These are phyloP conservation scores for Lanius collurio DNA, from an alignment of 2,113 vertebrate species.

Conservation along the genomic window DNA sequence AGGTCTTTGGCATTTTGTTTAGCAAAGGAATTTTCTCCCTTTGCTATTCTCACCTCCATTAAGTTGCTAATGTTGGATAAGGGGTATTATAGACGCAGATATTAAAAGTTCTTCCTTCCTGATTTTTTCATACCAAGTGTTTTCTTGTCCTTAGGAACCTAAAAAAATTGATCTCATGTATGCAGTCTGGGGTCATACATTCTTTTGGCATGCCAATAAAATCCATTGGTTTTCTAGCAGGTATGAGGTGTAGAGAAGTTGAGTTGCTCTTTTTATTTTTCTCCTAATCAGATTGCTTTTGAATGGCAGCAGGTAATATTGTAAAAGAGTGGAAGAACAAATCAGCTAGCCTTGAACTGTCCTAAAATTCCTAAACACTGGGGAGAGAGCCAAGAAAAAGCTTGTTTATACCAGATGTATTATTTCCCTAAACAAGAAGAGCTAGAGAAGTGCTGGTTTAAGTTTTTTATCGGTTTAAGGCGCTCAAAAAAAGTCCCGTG, in stretches of 20 bases:
- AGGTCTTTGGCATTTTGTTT: not conserved
- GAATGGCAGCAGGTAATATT: not conserved
- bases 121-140: not conserved
- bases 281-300: not conserved
- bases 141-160: not conserved
- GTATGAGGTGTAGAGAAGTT: not conserved
- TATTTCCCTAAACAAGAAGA: not conserved
- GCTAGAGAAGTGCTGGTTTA: not conserved
- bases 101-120: not conserved
- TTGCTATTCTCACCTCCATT: not conserved
- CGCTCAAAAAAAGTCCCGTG: not conserved
- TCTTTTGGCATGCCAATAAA: not conserved
- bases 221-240: not conserved
- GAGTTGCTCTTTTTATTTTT: not conserved
- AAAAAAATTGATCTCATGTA: not conserved
- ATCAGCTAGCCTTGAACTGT: not conserved
- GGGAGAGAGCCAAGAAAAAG: not conserved
- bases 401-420: not conserved
- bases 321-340: not conserved
- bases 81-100: not conserved
- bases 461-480: not conserved
- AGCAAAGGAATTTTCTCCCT: not conserved
- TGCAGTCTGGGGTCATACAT: not conserved
- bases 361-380: not conserved
- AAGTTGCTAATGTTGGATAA: not conserved